phyloP scores from a whole-genome alignment of 2,888 invertebrate genomes.

The Lepidocyrtoides sp. region DNA sequence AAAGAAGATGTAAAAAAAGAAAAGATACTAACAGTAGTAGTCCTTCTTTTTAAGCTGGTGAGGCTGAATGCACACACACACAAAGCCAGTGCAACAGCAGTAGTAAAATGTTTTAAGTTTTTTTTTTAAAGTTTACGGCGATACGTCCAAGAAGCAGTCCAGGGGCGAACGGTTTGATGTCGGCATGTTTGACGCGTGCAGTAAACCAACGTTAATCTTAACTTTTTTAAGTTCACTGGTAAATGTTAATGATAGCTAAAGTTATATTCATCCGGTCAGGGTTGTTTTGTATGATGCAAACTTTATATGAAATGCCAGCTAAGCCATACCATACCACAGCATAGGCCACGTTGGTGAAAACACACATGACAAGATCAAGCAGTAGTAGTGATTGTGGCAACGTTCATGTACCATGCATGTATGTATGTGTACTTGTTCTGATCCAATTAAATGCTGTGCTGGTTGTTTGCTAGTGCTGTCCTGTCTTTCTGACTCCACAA shows the following conservation, averaged over 20 bases:
- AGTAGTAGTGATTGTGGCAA: background rate
- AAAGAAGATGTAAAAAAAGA: background rate
- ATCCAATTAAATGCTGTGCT: constrained; percentile 67
- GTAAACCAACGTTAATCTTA: background rate
- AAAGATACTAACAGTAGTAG: too few relatives aligned
- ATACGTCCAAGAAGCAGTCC: background rate
- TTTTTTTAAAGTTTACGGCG: background rate
- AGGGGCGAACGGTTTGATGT: background rate
- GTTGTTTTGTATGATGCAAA: background rate
- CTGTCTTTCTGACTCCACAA: constrained; percentile 10
- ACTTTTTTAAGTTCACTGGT: background rate
- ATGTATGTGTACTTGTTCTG: constrained; percentile 10
- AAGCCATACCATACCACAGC: too few relatives aligned
- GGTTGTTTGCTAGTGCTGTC: constrained; percentile 43
- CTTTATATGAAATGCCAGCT: background rate
- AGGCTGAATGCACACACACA: background rate
- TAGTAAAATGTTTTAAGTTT: background rate
- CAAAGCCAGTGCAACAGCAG: background rate
- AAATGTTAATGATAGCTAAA: background rate
- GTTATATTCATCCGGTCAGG: constrained; percentile 40
- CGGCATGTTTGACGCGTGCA: background rate
- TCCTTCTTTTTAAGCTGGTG: background rate
- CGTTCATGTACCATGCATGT: background rate
- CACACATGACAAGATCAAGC: background rate
- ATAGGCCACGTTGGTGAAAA: background rate